Percentiles rank a stretch among this genome's conserved stretches.
Conservation (phyloP, 2,888 invertebrate genomes). For the Pammene fasciana region DNA sequence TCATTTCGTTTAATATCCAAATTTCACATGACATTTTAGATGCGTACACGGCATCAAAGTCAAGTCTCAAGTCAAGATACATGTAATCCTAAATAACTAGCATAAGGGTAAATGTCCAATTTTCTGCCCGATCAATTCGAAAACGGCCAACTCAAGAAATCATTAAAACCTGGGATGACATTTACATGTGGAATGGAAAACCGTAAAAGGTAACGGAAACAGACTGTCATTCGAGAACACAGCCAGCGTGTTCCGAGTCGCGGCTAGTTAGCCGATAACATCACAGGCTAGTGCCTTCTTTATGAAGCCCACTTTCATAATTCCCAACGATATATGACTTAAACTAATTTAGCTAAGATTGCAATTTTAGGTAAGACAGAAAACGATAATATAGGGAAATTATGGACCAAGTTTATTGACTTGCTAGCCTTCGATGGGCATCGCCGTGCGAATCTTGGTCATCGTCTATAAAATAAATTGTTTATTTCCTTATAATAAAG, state of each 20-base stretch:
- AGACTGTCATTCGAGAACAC: conserved; percentile 55
- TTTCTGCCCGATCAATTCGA: conserved; percentile 31
- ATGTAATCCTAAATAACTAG: conserved; percentile 4
- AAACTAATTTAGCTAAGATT: conserved; percentile 66
- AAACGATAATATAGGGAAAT: conserved; percentile 50
- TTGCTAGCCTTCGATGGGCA: conserved; percentile 61
- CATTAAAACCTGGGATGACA: conserved; percentile 42
- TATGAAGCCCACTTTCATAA: conserved; percentile 69
- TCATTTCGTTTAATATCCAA: too few relatives aligned
- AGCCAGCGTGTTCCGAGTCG: conserved; percentile 57
- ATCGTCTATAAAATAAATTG: conserved; percentile 45
- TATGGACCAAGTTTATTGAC: conserved; percentile 59
- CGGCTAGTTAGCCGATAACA: conserved; percentile 73
- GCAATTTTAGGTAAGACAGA: conserved; percentile 54
- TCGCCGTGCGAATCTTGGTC: conserved; percentile 56
- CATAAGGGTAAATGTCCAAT: background rate
- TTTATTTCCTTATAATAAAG: conserved; percentile 21
- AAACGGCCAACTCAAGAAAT: conserved; percentile 30
- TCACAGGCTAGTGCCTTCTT: conserved; percentile 64
- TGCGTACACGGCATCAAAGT: too few relatives aligned
- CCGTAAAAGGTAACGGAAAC: conserved; percentile 52
- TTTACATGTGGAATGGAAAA: conserved; percentile 53
- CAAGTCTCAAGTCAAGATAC: background rate
- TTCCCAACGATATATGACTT: conserved; percentile 60
- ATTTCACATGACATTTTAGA: too few relatives aligned